phyloP scores from a whole-genome alignment of 1,140 invertebrate genomes.

The Cyrtorhinus lividipennis region DNA sequence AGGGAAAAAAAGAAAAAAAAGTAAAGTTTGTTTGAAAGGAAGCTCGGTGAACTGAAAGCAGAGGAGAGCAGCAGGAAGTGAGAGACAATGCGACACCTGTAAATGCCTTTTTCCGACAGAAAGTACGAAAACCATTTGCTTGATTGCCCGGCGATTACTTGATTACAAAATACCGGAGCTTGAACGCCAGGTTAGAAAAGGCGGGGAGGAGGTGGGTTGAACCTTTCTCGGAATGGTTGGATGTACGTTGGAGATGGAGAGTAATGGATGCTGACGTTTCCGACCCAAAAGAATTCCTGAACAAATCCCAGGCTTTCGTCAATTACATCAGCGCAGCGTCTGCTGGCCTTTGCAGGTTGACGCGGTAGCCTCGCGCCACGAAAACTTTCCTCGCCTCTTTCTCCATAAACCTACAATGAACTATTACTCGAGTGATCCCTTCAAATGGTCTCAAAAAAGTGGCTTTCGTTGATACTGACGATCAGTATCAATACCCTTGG shows the following conservation, averaged over 20 bases:
- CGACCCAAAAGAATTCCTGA: background rate
- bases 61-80: background rate
- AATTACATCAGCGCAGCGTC: background rate
- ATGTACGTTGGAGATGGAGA: background rate
- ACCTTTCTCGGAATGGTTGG: no score
- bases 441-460: no score
- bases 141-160: slow-evolving; percentile 4
- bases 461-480: no score
- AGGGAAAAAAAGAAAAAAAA: background rate
- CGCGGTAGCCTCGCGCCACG: no score
- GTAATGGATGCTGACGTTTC: background rate
- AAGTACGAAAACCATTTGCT: background rate
- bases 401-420: no score
- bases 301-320: background rate
- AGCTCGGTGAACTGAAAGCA: background rate
- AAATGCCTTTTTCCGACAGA: background rate
- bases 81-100: background rate
- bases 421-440: no score
- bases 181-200: background rate
- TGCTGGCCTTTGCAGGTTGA: no score
- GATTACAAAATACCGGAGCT: background rate
- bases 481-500: no score
- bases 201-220: background rate
- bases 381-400: no score
- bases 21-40: background rate